Base-by-base conservation (phyloP, 2,797 vertebrate species). In the Gambelia wislizenii region DNA sequence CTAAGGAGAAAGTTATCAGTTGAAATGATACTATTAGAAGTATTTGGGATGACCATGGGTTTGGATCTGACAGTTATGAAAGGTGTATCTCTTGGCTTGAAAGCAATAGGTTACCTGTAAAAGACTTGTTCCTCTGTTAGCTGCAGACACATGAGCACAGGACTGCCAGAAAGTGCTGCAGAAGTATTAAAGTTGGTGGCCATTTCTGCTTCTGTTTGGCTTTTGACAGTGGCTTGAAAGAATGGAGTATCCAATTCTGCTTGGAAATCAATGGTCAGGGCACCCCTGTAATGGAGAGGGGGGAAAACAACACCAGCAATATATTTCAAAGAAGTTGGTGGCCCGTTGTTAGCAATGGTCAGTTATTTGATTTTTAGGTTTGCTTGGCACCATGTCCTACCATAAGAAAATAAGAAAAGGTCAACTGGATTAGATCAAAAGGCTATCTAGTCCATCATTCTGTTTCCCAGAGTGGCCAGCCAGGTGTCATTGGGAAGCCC, bases 121-220 rank as follows among this genome's bases (percentile, higher is more conserved):
- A 94, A 94, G 14, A 87, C 59, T 22, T 92, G 88, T 2, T 96
- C 94, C 49, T 96, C 86, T 30, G 52, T 92, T 86, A 97, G 85
- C 88, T 96, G 96, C 70, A 97, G 92, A 82, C 96, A 97, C 91
- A 96, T 94, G 52, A 89, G 83, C 89, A 96, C 79, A 0, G 96
- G 94, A 61, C 44, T 91, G 39, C n/a, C 20, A 0, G 93, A 91
- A 84, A 96, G 92, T 10, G 83, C 94, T 85, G 96, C 86, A 7
- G 69, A 52, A 39, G 93, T 95, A 80, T 95, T 91, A 0, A 96
- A 93, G 64, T 90, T 87, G 33, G 93, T 72, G 0, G 91, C 89
- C n/a, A 89, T 91, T 80, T 95, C 95, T 0, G 18, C 8, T 39
- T 97, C 96, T 0, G 52, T 85, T 87, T 95, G 95, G 49, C 90